phyloP scores from a whole-genome alignment of 2,888 invertebrate genomes.

The Dasysyrphus tricinctus region DNA sequence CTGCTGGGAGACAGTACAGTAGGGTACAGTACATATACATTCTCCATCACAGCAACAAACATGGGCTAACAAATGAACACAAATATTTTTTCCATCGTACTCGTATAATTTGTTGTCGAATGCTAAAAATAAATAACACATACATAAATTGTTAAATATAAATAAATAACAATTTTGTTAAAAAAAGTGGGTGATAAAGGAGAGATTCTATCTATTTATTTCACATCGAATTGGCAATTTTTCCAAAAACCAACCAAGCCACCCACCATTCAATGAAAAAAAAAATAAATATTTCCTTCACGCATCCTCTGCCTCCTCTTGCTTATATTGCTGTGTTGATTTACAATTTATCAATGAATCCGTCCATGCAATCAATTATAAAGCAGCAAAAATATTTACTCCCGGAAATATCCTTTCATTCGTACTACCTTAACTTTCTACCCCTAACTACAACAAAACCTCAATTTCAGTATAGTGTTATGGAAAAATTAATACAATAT shows the following conservation, averaged over 20 bases:
- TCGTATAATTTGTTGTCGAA: constrained; percentile 27
- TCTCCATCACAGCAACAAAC: not conserved
- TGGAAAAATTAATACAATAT: constrained; percentile 6
- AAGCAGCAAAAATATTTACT: constrained; percentile 67
- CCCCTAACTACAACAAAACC: constrained; percentile 21
- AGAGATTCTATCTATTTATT: constrained; percentile 24
- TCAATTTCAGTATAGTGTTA: constrained; percentile 40
- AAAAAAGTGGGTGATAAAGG: constrained; percentile 22
- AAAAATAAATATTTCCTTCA: not conserved
- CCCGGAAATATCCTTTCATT: constrained; percentile 61
- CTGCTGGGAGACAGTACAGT: too few species aligned
- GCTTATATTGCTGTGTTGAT: constrained; percentile 36
- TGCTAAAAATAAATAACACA: constrained; percentile 24
- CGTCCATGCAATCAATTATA: constrained; percentile 69
- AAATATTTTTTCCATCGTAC: constrained; percentile 21
- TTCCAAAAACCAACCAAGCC: not conserved
- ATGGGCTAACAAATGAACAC: constrained; percentile 4
- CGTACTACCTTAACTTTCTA: constrained; percentile 8
- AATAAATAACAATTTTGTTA: constrained; percentile 44
- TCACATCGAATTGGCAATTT: constrained; percentile 27
- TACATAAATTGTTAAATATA: constrained; percentile 44
- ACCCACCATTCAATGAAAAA: not conserved
- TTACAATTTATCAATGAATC: constrained; percentile 66
- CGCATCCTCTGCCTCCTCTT: not conserved
- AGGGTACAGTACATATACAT: not conserved